Evolutionary conservation across 37 sponge, comb jelly and placozoan genomes (phyloP).

Genomic region (Halichondria panicea): DNA sequence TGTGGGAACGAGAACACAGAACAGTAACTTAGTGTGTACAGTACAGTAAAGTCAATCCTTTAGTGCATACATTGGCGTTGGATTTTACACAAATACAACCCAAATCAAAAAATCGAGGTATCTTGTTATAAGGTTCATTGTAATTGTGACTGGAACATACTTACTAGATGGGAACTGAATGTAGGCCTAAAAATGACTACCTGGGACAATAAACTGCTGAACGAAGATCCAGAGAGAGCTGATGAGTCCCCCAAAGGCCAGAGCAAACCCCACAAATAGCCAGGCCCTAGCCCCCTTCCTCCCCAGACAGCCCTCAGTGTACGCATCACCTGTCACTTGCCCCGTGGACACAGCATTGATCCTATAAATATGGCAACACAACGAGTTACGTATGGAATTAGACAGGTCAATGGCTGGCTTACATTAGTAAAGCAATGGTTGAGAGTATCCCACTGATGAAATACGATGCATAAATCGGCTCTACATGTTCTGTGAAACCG

Average conservation of each 20-base stretch:
- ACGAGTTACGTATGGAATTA: background rate
- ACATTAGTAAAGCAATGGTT: conserved; percentile 84
- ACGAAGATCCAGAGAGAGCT: conserved; percentile 81
- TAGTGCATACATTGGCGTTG: background rate
- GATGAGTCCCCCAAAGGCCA: conserved; percentile 82
- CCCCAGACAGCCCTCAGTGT: conserved; percentile 81
- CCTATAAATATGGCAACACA: conserved; percentile 24
- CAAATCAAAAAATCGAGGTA: too few relatives aligned
- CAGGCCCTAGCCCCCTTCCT: conserved; percentile 73
- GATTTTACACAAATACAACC: too few relatives aligned
- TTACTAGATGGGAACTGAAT: background rate
- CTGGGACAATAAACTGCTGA: conserved; percentile 70
- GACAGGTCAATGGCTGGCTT: conserved; percentile 9
- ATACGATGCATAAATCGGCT: conserved; percentile 70
- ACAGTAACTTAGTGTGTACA: background rate
- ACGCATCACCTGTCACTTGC: conserved; percentile 75
- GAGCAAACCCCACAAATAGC: conserved; percentile 84
- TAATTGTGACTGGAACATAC: background rate
- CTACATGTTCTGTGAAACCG: conserved; percentile 49
- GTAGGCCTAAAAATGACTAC: conserved; percentile 13
- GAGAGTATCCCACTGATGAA: conserved; percentile 76
- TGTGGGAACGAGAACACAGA: background rate
- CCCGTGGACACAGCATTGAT: conserved; percentile 87
- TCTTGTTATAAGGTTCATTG: background rate
- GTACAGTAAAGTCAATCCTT: background rate